Evolutionary conservation across 2,797 vertebrate genomes (phyloP).

Genomic region (Crocodylus rhombifer): DNA sequence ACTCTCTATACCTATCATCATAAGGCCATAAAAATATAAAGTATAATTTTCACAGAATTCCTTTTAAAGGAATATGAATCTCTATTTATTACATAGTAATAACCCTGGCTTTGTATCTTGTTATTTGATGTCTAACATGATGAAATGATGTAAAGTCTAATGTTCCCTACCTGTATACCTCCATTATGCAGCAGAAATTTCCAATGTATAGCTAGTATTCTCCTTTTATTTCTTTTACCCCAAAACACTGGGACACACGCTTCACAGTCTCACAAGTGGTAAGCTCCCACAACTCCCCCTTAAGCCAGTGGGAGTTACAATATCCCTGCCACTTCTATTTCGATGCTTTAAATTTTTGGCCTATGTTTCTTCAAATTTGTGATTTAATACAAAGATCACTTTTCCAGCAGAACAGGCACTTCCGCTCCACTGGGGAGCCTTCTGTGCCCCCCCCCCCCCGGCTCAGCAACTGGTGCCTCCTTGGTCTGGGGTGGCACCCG

Average conservation of each 20-base stretch:
- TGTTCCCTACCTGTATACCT: not conserved
- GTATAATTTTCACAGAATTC: not conserved
- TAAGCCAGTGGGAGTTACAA: not conserved
- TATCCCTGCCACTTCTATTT: not conserved
- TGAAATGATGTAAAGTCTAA: not conserved
- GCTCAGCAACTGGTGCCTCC: too few species aligned
- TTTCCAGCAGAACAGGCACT: not conserved
- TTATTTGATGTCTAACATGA: not conserved
- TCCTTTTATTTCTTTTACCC: not conserved
- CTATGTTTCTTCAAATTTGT: not conserved
- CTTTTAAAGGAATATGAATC: not conserved
- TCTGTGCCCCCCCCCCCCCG: too few species aligned
- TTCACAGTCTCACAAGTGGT: not conserved
- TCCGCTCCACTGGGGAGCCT: too few species aligned
- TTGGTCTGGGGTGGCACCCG: too few species aligned
- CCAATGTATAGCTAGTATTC: not conserved
- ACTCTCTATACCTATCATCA: not conserved
- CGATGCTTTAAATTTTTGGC: not conserved
- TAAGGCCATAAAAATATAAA: not conserved
- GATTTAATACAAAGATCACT: not conserved
- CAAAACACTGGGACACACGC: not conserved
- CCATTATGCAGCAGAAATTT: not conserved
- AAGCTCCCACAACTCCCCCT: not conserved
- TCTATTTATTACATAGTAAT: not conserved
- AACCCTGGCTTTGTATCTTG: not conserved